Evolutionary conservation across 2,797 vertebrate genomes (phyloP).

Genomic region (Lacerta bilineata): DNA sequence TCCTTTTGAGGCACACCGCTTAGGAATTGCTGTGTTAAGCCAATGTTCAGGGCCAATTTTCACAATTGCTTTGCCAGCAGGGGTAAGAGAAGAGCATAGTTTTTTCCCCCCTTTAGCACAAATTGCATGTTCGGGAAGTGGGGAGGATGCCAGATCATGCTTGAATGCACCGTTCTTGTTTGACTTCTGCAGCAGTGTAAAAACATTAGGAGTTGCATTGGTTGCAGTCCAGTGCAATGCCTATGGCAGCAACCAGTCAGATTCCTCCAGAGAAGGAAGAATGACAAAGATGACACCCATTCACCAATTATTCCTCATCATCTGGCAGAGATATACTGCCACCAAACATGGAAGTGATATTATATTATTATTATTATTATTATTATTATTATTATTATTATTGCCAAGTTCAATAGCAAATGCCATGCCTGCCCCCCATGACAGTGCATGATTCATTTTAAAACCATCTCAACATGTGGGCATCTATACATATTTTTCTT

Average conservation of each 20-base stretch:
- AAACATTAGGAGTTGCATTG: neutral
- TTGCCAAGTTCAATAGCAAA: neutral
- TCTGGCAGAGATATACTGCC: neutral
- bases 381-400: too few relatives aligned
- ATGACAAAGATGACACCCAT: neutral
- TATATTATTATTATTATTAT: neutral
- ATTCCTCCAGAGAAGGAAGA: neutral
- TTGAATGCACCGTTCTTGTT: neutral
- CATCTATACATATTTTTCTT: neutral
- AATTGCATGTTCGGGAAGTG: neutral
- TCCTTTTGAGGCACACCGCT: neutral
- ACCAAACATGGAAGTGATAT: neutral
- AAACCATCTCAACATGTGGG: neutral
- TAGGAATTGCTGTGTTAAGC: neutral
- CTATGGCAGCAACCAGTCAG: neutral
- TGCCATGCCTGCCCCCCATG: neutral
- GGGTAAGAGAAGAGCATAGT: neutral
- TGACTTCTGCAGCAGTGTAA: neutral
- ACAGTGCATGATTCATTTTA: too few relatives aligned
- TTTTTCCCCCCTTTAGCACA: neutral
- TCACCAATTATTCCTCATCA: neutral
- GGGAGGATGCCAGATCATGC: neutral
- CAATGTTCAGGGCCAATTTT: neutral
- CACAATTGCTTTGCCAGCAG: neutral
- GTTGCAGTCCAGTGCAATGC: neutral